Base-by-base conservation (phyloP, 2,113 vertebrate genomes). In the Phalacrocorax carbo region DNA sequence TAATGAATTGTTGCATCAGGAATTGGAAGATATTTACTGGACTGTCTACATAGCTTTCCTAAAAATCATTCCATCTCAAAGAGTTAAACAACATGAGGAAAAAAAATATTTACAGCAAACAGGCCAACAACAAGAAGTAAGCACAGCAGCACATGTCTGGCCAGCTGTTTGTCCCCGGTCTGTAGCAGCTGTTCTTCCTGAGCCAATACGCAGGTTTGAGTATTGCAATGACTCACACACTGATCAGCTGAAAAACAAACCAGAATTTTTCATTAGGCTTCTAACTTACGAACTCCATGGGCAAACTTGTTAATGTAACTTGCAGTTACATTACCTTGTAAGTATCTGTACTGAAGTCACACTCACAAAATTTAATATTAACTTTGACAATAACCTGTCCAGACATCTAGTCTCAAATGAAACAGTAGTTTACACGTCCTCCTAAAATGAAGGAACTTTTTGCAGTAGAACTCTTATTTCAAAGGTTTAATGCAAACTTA, bases 141-240 rank as follows among this genome's bases (percentile, higher is more conserved):
- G 98, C 99, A 99, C 14, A 99, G 96, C 93, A 99, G 96, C 93
- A 99, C 98, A 7, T 99, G 99, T 93, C 99, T 98, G 69, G 98
- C 98, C 97, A 98, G 97, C 97, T 99, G 97, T 91, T 97, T 98
- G 87, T 99, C 99, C 84, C 96, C 91, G 5, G 91, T 98, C 96
- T 99, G 98, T 36, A 98, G 98, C 36, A 97, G 97, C 95, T 99
- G 98, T 38, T 99, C 99, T 79, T 98, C 99, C 95, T 98, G 98
- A 61, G 96, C 98, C 76, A 99, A 97, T 9, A 98, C 96, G 60
- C 99, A 99, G 76, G 98, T 98, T 38, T 98, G 97, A 52, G 99
- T 98, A 82, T 98, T 98, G 70, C 99, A 99, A 13, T 81, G 62
- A 58, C 85, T 98, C 77, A 98, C 98, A 97, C 99, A 99, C 70